These are phyloP conservation scores for Perognathus longimembris DNA, from an alignment of 2,113 vertebrate genomes.

Conservation along the genomic window DNA sequence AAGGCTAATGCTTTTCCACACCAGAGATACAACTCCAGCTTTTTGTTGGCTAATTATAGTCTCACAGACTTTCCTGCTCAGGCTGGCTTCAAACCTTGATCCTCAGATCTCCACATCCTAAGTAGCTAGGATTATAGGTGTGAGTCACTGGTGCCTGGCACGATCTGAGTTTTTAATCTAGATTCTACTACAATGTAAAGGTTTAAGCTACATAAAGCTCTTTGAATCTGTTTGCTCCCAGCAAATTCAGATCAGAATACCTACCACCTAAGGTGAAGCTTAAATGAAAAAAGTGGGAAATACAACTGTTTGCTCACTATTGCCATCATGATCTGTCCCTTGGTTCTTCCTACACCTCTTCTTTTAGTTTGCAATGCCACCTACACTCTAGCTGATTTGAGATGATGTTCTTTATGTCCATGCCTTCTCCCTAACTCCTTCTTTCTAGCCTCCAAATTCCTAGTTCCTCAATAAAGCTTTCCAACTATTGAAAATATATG, in stretches of 20 bases:
- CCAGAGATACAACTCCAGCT: too few species aligned
- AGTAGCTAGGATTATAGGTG: too few species aligned
- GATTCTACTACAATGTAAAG: not conserved
- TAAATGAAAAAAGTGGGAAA: not conserved
- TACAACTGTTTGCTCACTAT: not conserved
- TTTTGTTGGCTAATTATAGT: too few species aligned
- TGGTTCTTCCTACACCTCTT: not conserved
- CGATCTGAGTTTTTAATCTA: not conserved
- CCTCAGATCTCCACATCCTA: too few species aligned
- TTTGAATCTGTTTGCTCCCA: conserved; percentile 15
- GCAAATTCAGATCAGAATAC: not conserved
- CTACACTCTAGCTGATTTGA: not conserved
- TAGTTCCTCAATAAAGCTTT: not conserved
- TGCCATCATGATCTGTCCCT: not conserved
- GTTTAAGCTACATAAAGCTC: not conserved
- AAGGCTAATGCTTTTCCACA: too few species aligned
- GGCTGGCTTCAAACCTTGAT: too few species aligned
- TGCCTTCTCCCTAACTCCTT: not conserved
- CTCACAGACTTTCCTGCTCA: too few species aligned
- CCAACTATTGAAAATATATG: not conserved
- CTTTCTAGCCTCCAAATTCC: not conserved
- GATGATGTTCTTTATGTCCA: not conserved
- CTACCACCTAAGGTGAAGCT: not conserved
- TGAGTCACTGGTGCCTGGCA: not conserved
- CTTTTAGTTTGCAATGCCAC: not conserved